Base-by-base conservation (phyloP, 2,113 vertebrate genomes). In the Isurus oxyrinchus region DNA sequence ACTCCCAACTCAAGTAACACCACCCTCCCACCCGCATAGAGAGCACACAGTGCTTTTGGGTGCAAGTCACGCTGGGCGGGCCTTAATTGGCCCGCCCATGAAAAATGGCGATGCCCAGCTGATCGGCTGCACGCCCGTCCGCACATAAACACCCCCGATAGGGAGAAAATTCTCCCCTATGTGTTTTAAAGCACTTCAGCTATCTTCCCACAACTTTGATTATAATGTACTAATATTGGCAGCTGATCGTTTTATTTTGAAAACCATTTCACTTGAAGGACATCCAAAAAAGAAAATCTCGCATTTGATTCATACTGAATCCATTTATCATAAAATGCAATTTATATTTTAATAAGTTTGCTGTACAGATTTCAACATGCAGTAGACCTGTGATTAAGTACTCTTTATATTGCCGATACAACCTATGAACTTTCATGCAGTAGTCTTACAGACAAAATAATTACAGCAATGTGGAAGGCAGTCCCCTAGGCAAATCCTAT, bases 341-440 rank as follows among this genome's bases (percentile, higher is more conserved):
- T 95, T 53, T 53, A 55, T 95, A 95, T 95, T 95, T 95, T 95
- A 72, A 95, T 95, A 49, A 72, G 44, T 55, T 95, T 31, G 66
- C 27, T 31, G 25, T 69, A 25, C n/a, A 69, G 66, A 95, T 76
- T 35, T 95, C 94, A 95, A 55, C 7, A 40, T 72, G 67, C 44
- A 35, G 94, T 40, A 21, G 44, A 95, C 14, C 25, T 53, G n/a
- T 95, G 93, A 95, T 95, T 95, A 95, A 95, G 21, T 95, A 49
- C n/a, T 72, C 0, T 35, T 95, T 95, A 27, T 53, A 95, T 55
- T 72, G 66, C 25, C 23, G 40, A 95, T 31, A 14, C 40, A 72
- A 72, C 94, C 40, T 72, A 49, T 95, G 63, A 69, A 95, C 94
- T 44, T 31, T 95, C 49, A 0, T 49, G n/a, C 25, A 67, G n/a